Conservation (phyloP, 2,888 invertebrate genomes). For the Phortica okadai region DNA sequence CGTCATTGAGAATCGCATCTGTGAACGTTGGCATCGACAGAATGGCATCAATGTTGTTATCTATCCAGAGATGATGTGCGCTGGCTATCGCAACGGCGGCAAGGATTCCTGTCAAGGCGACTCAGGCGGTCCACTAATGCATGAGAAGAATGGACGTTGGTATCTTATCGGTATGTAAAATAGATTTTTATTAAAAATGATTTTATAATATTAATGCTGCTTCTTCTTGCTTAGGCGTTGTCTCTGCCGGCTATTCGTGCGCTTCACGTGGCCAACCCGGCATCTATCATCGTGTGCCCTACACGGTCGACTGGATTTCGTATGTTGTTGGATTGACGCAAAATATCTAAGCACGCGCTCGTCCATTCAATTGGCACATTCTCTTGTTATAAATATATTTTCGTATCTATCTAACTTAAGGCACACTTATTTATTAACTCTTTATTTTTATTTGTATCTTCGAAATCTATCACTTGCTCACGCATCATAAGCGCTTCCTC, state of each 20-base stretch:
- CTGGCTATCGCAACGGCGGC: constrained; percentile 92
- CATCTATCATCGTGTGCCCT: constrained; percentile 94
- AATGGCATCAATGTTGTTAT: constrained; percentile 83
- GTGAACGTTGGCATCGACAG: constrained; percentile 82
- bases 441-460: background rate
- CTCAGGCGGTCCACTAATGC: constrained; percentile 90
- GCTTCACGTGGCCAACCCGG: constrained; percentile 95
- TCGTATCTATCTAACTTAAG: constrained; percentile 32
- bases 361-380: constrained; percentile 7
- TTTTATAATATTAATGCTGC: background rate
- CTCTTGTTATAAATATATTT: background rate
- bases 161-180: constrained; percentile 82
- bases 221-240: constrained; percentile 80
- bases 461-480: background rate
- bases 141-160: constrained; percentile 91
- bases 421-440: constrained; percentile 34
- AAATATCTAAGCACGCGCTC: constrained; percentile 60
- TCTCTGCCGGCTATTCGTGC: constrained; percentile 95
- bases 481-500: background rate
- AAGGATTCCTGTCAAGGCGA: constrained; percentile 81
- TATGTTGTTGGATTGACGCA: constrained; percentile 78
- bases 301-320: constrained; percentile 95
- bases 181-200: background rate
- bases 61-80: constrained; percentile 96
- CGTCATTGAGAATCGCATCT: constrained; percentile 88